These are phyloP conservation scores for Benitochromis conjunctus DNA, from an alignment of 2,113 vertebrate genomes.

Conservation along the genomic window DNA sequence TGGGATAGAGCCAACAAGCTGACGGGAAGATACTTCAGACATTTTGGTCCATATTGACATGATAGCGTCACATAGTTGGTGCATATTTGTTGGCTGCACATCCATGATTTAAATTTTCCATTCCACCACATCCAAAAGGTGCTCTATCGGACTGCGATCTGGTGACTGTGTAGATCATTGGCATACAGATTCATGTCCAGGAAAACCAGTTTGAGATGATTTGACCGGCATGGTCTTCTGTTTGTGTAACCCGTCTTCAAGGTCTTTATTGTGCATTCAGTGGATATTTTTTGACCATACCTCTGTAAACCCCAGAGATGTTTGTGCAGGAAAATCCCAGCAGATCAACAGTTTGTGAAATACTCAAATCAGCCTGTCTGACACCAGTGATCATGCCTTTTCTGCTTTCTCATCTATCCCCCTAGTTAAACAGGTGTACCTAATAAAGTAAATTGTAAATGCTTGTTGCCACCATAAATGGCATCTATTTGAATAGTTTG, in stretches of 20 bases:
- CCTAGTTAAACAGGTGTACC: neutral
- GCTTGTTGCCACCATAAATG: neutral
- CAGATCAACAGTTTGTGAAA: neutral
- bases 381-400: neutral
- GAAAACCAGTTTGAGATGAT: neutral
- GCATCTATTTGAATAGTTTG: accelerated
- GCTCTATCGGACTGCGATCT: neutral
- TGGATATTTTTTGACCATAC: neutral
- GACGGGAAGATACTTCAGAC: accelerated
- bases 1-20: neutral
- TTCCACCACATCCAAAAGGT: accelerated
- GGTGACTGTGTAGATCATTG: neutral
- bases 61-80: neutral
- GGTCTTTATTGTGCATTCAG: neutral
- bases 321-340: neutral
- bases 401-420: neutral
- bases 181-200: accelerated
- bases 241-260: neutral
- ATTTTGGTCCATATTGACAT: neutral
- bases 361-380: neutral
- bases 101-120: neutral
- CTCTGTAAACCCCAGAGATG: neutral
- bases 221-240: neutral
- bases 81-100: neutral
- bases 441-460: neutral